Evolutionary conservation across 1,140 invertebrate species (phyloP).

Genomic region (Bombus picipes): DNA sequence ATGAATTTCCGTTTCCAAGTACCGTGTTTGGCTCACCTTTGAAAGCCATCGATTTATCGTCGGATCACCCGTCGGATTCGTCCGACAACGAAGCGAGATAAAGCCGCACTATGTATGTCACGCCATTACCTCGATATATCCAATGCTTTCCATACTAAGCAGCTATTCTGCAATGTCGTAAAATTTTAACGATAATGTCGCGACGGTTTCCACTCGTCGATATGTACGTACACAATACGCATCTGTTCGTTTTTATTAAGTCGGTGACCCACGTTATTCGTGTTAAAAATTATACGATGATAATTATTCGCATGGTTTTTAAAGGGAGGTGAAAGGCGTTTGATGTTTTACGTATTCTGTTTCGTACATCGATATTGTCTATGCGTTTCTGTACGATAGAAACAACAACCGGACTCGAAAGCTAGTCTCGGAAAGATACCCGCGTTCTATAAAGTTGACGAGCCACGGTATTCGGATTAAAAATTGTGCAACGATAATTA

Average conservation of each 20-base stretch:
- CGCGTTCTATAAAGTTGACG: not conserved
- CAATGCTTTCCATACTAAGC: slow-evolving; percentile 1
- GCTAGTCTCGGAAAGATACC: slow-evolving; percentile 5
- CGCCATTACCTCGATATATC: slow-evolving; percentile 12
- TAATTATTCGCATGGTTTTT: not conserved
- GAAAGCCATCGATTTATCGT: slow-evolving; percentile 34
- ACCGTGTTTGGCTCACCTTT: slow-evolving; percentile 4
- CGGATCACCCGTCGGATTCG: slow-evolving; percentile 37
- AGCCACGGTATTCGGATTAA: not conserved
- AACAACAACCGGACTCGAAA: not conserved
- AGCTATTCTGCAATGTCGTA: slow-evolving; percentile 10
- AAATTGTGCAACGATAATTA: not conserved
- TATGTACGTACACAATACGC: too few relatives aligned
- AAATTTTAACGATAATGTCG: slow-evolving; percentile 31
- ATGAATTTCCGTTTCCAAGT: slow-evolving; percentile 15
- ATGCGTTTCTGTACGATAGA: not conserved
- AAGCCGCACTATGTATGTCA: slow-evolving; percentile 22
- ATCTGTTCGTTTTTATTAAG: not conserved
- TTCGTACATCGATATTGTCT: not conserved
- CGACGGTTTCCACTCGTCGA: not conserved
- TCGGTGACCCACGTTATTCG: not conserved
- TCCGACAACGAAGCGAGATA: slow-evolving; percentile 18
- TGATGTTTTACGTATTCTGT: not conserved
- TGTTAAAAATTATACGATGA: not conserved
- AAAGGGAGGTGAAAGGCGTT: not conserved